Evolutionary conservation across 2,797 vertebrate genomes (phyloP), one percentile per base, ranked within the genome.

Genomic region (Aotus griseimembra): DNA sequence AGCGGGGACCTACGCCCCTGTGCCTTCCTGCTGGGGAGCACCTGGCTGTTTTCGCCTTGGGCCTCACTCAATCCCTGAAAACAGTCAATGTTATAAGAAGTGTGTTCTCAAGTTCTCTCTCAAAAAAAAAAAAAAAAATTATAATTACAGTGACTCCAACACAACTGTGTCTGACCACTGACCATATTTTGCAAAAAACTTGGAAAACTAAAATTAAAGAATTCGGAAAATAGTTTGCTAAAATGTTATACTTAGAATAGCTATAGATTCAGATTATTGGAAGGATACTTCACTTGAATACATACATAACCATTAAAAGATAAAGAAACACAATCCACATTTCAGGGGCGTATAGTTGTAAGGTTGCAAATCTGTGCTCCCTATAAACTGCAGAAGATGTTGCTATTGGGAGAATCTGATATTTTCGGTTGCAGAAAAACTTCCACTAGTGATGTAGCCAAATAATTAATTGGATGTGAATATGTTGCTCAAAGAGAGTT

Each of bases 31-130:
- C 87, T 76, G 52, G 46, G 0, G 2, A 76, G 79, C 22, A 67
- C 70, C 22, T 52, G 36, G 48, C 50, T 9, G 3, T 70, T 82
- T 67, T 9, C 30, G 46, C 30, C 30, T 14, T 2, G 1, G 33
- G 24, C 67, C 55, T 85, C 75, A 14, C 33, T 83, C 76, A 20
- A 24, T 33, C 39, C 57, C 70, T 52, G 30, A 96, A 89, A 81
- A 36, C 73, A 97, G 93, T 97, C 97, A 96, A 97, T 64, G 57
- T 46, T 90, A 0, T 76, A 28, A 93, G 80, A 93, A 80, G 26
- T 90, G 88, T 92, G 6, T 92, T 85, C 28, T 44, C 30, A 83
- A 88, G 13, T 88, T 92, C 17, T 77, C 10, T 85, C 26, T 96
- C 30, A 36, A 36, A 36, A 36, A 36, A 36, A 36, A 36, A 36